These are phyloP conservation scores for Bombyx mori DNA, from an alignment of 1,140 invertebrate genomes.

Conservation along the genomic window DNA sequence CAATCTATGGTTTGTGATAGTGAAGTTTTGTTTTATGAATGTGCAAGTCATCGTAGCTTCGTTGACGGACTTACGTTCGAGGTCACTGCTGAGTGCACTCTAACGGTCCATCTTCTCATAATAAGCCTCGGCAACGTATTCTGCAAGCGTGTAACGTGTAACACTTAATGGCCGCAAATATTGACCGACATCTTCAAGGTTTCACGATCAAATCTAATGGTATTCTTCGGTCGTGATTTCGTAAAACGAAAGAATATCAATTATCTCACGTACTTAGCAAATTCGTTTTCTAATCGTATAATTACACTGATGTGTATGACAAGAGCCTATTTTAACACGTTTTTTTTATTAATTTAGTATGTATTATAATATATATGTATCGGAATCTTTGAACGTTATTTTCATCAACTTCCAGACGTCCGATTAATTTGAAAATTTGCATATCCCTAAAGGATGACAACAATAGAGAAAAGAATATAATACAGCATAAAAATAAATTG, in stretches of 20 bases:
- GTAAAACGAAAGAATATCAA: neutral
- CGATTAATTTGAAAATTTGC: too few species aligned
- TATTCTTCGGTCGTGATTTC: neutral
- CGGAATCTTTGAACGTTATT: too few species aligned
- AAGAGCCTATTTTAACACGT: too few species aligned
- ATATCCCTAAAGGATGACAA: too few species aligned
- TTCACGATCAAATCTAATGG: slow-evolving; percentile 1
- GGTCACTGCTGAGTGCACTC: slow-evolving; percentile 37
- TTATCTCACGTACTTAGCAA: too few species aligned
- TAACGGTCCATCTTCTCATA: slow-evolving; percentile 43
- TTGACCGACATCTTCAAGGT: slow-evolving; percentile 21
- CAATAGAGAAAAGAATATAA: too few species aligned
- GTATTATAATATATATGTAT: too few species aligned
- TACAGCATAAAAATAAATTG: too few species aligned
- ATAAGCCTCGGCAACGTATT: slow-evolving; percentile 24
- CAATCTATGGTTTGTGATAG: slow-evolving; percentile 10
- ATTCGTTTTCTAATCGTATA: too few species aligned
- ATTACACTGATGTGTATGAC: too few species aligned
- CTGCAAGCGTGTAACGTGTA: slow-evolving; percentile 33
- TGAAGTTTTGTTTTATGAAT: slow-evolving; percentile 27
- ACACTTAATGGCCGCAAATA: slow-evolving; percentile 32
- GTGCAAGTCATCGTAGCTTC: slow-evolving; percentile 23
- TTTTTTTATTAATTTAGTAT: too few species aligned
- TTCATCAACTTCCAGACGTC: too few species aligned
- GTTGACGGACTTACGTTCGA: slow-evolving; percentile 28